Base-by-base conservation (phyloP, 1,140 invertebrate species). In the Bactericera cockerelli region DNA sequence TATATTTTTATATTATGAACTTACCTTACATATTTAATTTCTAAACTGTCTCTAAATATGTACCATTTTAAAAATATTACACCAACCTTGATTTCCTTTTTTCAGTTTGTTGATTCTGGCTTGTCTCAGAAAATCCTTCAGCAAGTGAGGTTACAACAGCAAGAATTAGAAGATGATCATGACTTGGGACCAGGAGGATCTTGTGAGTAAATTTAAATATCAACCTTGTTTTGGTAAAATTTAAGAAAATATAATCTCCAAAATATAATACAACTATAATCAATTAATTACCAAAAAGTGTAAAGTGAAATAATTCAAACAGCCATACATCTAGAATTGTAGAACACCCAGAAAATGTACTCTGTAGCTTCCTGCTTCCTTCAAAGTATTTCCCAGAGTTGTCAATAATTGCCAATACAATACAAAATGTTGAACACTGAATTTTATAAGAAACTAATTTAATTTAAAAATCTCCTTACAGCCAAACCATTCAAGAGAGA, bases 101-200 rank as follows among this genome's bases (percentile, higher is more conserved):
- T 63, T 26, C 60, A 81, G 78, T 78, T 73, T 70, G 74, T 81
- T 3, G 77, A 79, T 65, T 70, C 74, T 2, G 75, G 76, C 61
- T 64, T 79, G 25, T 76, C 77, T 0, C 69, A 71, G 57, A 75
- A 74, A 58, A 81, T 81, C 65, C 67, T 81, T 21, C 68, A 74
- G 22, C 74, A 79, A 70, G 79, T 78, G 2, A 65, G 76, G 3
- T 62, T 68, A 61, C 80, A 82, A 63, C 76, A 79, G 61, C 70
- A 74, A 60, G 77, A 81, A 63, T 63, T 81, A 4, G 74, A 77
- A 66, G 75, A 78, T 57, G 75, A 78, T 64, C 63, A 71, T 66
- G 71, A 69, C 26, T 54, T 49, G 59, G 54, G 25, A 13, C 21
- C 49, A 26, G 19, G 1, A 6, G 24, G 26, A 26, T 39, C 21